A percentile compares a stretch with the other conserved stretches of the same genome.
phyloP scores from a whole-genome alignment of 2,113 vertebrate species.

The Gallinago media region DNA sequence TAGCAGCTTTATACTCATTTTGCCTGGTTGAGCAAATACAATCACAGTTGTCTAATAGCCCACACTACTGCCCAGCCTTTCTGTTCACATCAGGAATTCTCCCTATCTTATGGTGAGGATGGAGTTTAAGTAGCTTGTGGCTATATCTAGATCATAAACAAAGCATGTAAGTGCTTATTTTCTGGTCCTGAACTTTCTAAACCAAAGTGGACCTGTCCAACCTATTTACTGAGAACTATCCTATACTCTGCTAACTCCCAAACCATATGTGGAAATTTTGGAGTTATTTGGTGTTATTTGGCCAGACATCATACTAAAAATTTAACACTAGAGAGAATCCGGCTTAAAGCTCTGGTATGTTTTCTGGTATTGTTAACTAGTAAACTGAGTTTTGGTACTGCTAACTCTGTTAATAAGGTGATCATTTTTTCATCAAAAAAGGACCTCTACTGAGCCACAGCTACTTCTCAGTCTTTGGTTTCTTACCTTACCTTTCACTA shows the following conservation, averaged over 20 bases:
- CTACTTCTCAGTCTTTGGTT: neutral
- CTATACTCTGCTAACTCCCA: neutral
- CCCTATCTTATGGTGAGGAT: neutral
- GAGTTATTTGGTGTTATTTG: neutral
- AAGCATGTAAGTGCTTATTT: neutral
- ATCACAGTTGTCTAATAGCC: neutral
- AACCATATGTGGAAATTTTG: neutral
- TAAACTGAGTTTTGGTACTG: neutral
- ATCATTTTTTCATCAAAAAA: neutral
- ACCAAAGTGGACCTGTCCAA: neutral
- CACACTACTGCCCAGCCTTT: neutral
- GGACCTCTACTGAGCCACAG: neutral
- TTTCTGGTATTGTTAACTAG: neutral
- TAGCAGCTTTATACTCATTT: slow-evolving; percentile 7
- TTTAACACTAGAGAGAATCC: neutral
- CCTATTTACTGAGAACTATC: neutral
- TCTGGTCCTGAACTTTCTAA: neutral
- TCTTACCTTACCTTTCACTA: neutral
- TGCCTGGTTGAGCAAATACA: slow-evolving; percentile 3
- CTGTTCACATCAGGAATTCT: neutral
- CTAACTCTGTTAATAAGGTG: neutral
- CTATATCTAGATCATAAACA: neutral
- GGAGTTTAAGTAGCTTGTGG: neutral
- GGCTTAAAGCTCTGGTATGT: neutral
- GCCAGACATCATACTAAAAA: neutral